These are phyloP conservation scores for Branchipolynoe longqiensis DNA, from an alignment of 2,888 invertebrate genomes.

Conservation along the genomic window DNA sequence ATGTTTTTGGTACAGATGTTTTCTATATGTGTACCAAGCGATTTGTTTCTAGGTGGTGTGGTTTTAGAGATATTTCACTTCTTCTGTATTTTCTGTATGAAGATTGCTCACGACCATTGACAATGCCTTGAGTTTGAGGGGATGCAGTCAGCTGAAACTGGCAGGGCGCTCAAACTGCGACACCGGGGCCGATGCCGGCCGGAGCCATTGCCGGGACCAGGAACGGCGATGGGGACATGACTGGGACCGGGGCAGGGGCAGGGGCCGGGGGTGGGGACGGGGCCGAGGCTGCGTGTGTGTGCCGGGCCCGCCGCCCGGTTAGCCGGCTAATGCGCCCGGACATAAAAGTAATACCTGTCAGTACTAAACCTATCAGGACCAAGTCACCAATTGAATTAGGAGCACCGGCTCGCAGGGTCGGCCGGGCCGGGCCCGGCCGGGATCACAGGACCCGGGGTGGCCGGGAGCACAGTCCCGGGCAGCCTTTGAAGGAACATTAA, in stretches of 20 bases:
- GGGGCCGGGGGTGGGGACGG: neutral
- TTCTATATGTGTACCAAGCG: too few relatives aligned
- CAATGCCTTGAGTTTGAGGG: too few relatives aligned
- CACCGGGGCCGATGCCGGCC: neutral
- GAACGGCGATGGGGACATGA: neutral
- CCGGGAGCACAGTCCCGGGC: neutral
- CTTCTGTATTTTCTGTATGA: too few relatives aligned
- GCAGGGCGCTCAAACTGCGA: too few relatives aligned
- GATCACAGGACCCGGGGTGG: too few relatives aligned
- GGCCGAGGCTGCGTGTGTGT: neutral
- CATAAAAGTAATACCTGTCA: constrained; percentile 57
- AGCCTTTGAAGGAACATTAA: constrained; percentile 47
- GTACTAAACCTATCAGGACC: constrained; percentile 53
- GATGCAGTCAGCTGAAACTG: too few relatives aligned
- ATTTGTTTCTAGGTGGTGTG: too few relatives aligned
- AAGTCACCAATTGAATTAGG: constrained; percentile 52
- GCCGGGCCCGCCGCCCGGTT: constrained; percentile 10
- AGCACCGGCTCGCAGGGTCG: constrained; percentile 15
- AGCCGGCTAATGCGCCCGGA: constrained; percentile 48
- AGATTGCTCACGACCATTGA: too few relatives aligned
- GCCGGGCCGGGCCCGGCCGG: neutral
- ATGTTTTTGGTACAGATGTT: too few relatives aligned
- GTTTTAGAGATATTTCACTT: too few relatives aligned
- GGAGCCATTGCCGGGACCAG: too few relatives aligned
- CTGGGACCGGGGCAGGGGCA: neutral